phyloP scores from a whole-genome alignment of 2,888 invertebrate genomes.

The Oscheius onirici region DNA sequence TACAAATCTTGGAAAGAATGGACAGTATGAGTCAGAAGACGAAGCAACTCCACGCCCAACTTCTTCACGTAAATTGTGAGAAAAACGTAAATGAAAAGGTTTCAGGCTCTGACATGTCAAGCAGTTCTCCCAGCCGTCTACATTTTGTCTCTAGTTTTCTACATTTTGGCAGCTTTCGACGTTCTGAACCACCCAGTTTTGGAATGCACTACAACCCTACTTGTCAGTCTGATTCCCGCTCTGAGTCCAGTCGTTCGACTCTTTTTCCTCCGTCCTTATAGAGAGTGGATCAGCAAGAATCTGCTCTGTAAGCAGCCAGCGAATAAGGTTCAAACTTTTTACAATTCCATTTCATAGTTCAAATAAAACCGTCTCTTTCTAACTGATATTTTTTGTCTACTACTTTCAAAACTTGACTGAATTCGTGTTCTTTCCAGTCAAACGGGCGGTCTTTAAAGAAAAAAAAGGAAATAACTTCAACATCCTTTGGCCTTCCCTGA shows the following conservation, averaged over 20 bases:
- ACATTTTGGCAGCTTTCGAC: background rate
- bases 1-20: background rate
- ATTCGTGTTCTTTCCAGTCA: too few relatives aligned
- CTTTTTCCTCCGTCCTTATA: background rate
- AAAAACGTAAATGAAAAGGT: background rate
- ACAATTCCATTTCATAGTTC: too few relatives aligned
- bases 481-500: too few relatives aligned
- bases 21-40: constrained; percentile 8
- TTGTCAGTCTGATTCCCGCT: background rate
- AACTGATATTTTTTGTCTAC: too few relatives aligned
- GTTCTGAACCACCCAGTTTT: background rate
- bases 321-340: too few relatives aligned
- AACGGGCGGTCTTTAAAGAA: too few relatives aligned
- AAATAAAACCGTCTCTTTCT: too few relatives aligned
- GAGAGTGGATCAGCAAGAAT: background rate
- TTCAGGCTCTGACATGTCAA: constrained; percentile 14
- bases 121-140: constrained; percentile 9
- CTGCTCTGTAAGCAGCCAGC: background rate
- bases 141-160: background rate
- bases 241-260: constrained; percentile 12
- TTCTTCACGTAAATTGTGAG: background rate
- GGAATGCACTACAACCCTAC: background rate
- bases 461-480: too few relatives aligned
- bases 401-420: too few relatives aligned
- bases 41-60: background rate